A percentile compares a stretch with the other conserved stretches of the same genome.
These are phyloP conservation scores for Philopotamus ludificatus DNA, from an alignment of 1,140 invertebrate genomes.

Conservation along the genomic window DNA sequence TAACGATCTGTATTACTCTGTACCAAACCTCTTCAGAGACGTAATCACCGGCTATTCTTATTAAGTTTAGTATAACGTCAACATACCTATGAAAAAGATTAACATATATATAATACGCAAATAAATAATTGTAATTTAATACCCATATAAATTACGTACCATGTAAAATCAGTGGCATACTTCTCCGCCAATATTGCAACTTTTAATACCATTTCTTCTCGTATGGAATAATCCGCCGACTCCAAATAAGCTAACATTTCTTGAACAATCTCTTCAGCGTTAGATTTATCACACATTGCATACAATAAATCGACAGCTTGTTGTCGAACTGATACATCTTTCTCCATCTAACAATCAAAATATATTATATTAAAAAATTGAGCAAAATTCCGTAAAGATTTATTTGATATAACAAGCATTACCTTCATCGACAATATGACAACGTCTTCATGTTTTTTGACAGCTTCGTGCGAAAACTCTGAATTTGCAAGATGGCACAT, in stretches of 20 bases:
- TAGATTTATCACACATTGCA: slow-evolving; percentile 99
- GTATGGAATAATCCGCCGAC: slow-evolving; percentile 98
- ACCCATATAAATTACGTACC: slow-evolving; percentile 60
- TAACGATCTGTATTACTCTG: slow-evolving; percentile 99
- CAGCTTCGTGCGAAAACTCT: slow-evolving; percentile 99
- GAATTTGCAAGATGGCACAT: slow-evolving; percentile 99
- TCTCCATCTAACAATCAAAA: slow-evolving; percentile 86
- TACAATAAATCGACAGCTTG: slow-evolving; percentile 98
- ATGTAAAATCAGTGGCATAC: slow-evolving; percentile 99
- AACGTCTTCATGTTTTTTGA: slow-evolving; percentile 99
- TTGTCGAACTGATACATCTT: slow-evolving; percentile 98
- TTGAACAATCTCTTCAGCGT: slow-evolving; percentile 99
- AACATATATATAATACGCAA: background rate
- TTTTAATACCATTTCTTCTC: slow-evolving; percentile 99
- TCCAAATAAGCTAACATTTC: slow-evolving; percentile 99
- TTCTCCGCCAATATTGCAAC: slow-evolving; percentile 99
- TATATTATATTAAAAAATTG: slow-evolving; percentile 30
- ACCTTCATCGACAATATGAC: slow-evolving; percentile 98
- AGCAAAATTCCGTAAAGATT: slow-evolving; percentile 7
- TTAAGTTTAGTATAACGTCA: slow-evolving; percentile 98
- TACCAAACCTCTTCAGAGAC: slow-evolving; percentile 99
- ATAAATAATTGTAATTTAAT: slow-evolving; percentile 21
- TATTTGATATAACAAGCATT: slow-evolving; percentile 29
- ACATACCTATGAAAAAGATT: slow-evolving; percentile 62
- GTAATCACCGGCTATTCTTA: slow-evolving; percentile 99